Evolutionary conservation across 35 echinoderm and acorn worm genomes (phyloP).

Genomic region (Heliocidaris tuberculata): DNA sequence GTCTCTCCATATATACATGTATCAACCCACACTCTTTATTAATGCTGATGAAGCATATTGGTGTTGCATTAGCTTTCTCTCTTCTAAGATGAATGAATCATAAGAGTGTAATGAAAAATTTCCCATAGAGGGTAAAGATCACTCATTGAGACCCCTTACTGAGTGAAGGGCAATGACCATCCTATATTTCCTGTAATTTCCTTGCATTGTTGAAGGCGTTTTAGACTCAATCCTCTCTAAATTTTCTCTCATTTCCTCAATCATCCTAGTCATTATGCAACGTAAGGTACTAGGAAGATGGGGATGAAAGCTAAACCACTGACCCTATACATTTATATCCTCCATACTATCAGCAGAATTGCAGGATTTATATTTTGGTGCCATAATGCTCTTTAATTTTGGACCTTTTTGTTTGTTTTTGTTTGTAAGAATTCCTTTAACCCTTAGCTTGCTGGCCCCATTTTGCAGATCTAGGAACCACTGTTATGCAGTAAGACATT

Average conservation of each 20-base stretch:
- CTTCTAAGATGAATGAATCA: neutral
- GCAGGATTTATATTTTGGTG: neutral
- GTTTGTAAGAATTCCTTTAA: too few relatives aligned
- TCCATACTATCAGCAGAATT: neutral
- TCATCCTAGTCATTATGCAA: neutral
- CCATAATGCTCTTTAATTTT: too few relatives aligned
- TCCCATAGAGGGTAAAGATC: neutral
- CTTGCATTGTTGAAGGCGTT: neutral
- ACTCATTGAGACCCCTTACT: neutral
- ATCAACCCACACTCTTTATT: neutral
- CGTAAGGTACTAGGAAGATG: neutral
- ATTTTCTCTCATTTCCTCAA: neutral
- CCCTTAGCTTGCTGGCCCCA: too few relatives aligned
- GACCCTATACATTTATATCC: neutral
- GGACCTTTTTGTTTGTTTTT: too few relatives aligned
- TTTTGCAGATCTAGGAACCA: too few relatives aligned
- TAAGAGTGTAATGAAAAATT: neutral
- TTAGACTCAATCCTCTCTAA: neutral
- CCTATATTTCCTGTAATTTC: constrained; percentile 3
- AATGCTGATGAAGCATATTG: neutral
- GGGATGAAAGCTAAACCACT: neutral
- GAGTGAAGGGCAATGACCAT: neutral
- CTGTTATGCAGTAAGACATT: too few relatives aligned
- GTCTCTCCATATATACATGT: too few relatives aligned
- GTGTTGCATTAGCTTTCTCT: neutral